Evolutionary conservation across 30 jellyfish, hydroid and myxozoan species (phyloP), one percentile per base, ranked within the genome.

Genomic region (Hydractinia symbiolongicarpus): DNA sequence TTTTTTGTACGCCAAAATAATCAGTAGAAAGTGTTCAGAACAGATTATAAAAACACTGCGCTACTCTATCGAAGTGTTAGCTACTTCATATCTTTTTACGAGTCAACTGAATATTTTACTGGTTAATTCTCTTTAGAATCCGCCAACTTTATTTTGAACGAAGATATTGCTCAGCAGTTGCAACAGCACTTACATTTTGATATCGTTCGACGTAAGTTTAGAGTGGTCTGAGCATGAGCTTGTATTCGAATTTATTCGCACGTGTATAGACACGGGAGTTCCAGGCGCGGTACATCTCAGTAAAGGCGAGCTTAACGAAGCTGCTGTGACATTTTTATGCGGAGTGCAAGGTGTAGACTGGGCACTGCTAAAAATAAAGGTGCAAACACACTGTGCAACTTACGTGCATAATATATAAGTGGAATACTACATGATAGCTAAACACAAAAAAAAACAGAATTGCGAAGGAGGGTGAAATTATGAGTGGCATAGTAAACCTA

Each of bases 161-260:
- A 30, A 30, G 44, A 30, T 2, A 30, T 30, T 30, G 44, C 44
- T 2, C 44, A 30, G 44, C 44, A 30, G 44, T n/a, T n/a, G n/a
- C 44, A 30, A 30, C 44, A 30, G 44, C 44, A 71, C 80, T 71
- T 71, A 71, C 80, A 71, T 71, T 71, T 71, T 71, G 61, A 20
- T 71, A 5, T 71, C 80, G 56, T 30, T 20, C 40, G 40, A 19
- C 55, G 56, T 20, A 58, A 71, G 8, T 71, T 71, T 71, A 7
- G 80, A 71, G 80, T 71, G 80, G 80, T 71, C 80, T 20, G 80
- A 71, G 61, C 60, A 71, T 58, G 80, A 71, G n/a, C 80, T 71
- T 71, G 80, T 71, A 15, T 71, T 71, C 61, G 80, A 71, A 19
- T 50, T 71, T 8, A 71, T 30, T 9, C 80, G 80, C 61, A 71